A percentile compares a stretch with the other conserved stretches of the same genome.
Conservation (phyloP, 2,888 invertebrate species). For the Spilarctia lutea region DNA sequence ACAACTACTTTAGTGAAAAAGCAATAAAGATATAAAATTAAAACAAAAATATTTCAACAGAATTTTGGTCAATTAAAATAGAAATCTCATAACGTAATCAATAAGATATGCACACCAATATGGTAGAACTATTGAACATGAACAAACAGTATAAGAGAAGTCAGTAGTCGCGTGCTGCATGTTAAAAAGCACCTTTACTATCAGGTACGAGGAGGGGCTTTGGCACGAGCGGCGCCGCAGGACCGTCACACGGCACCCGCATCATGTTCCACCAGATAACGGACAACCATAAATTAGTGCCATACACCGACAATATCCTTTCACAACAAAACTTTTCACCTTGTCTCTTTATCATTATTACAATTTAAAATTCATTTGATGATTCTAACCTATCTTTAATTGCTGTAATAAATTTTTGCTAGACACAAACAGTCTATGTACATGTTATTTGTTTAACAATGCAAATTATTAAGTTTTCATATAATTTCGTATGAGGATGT, state of each 20-base stretch:
- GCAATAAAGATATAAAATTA: neutral
- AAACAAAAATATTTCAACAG: neutral
- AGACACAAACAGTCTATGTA: neutral
- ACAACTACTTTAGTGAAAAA: neutral
- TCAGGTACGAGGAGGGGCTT: constrained; percentile 42
- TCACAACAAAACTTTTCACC: constrained; percentile 82
- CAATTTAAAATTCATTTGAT: constrained; percentile 35
- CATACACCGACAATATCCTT: constrained; percentile 75
- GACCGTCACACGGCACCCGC: constrained; percentile 79
- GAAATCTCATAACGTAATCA: too few relatives aligned
- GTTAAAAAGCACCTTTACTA: constrained; percentile 60
- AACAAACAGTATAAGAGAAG: constrained; percentile 60
- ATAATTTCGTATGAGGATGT: neutral
- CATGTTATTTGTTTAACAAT: neutral
- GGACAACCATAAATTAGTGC: constrained; percentile 79
- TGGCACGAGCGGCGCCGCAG: constrained; percentile 58
- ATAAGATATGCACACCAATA: neutral
- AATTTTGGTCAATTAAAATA: neutral
- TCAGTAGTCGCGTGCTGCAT: constrained; percentile 78
- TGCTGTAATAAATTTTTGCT: constrained; percentile 3
- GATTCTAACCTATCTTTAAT: constrained; percentile 9
- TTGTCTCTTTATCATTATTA: constrained; percentile 66
- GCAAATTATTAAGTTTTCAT: constrained; percentile 15
- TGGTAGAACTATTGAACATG: neutral
- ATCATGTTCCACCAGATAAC: constrained; percentile 74